Evolutionary conservation across 2,797 vertebrate species (phyloP), one percentile per base, ranked within the genome.

Genomic region (Diglossa cyanea): DNA sequence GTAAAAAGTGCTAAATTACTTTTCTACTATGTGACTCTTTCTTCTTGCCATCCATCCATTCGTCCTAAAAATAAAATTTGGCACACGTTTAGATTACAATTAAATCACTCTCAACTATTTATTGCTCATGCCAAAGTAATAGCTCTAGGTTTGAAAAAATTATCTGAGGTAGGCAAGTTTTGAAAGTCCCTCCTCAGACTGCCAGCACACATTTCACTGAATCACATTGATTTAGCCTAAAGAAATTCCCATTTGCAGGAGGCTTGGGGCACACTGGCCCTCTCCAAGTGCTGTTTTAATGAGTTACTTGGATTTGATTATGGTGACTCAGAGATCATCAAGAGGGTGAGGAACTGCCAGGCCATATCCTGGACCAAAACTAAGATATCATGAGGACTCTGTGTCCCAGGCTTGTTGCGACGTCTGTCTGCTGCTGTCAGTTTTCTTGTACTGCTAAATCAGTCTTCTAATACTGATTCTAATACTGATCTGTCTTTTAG

Each of bases 361-460:
- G 44, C 19, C 42, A 12, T 21, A 61, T 25, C 17, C 39, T 85
- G 47, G n/a, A 47, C 48, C 6, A 3, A 65, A 93, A 14, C 4
- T 20, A 3, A 63, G 19, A 13, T n/a, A 3, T 23, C 8, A 0
- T 6, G 16, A 63, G 37, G 40, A 60, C 51, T 53, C 60, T n/a
- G 17, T 55, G 45, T 88, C 28, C 40, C 35, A 54, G 51, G 10
- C 28, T 51, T 62, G 17, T 25, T 0, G 4, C 82, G 57, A 68
- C 0, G 0, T 60, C 33, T 55, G 13, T 20, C 40, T 72, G 47
- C 47, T 79, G 78, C 50, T 0, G 0, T 39, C 62, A 21, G 33
- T 21, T 54, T 67, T 40, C 72, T 37, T 1, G 2, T 13, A 8
- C 28, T 82, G 7, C 65, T 70, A 33, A 63, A 5, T 10, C 25